A percentile compares a stretch with the other conserved stretches of the same genome.
Conservation (phyloP, 64 coral and sea anemone species). For the Trachythela sp. region DNA sequence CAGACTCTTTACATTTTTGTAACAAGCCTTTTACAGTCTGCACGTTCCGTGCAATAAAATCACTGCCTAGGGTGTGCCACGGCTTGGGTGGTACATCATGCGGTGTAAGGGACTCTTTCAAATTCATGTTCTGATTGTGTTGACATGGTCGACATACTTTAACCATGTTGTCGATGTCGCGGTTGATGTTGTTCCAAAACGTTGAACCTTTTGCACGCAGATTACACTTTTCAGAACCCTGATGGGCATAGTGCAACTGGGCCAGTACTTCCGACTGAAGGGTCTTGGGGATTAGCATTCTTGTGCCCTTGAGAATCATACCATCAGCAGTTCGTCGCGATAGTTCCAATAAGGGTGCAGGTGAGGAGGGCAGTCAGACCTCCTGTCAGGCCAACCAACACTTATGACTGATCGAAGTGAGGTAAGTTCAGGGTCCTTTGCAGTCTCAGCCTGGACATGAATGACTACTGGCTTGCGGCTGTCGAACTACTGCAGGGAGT, state of each 20-base stretch:
- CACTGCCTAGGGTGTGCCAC: constrained; percentile 28
- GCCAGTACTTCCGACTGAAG: background rate
- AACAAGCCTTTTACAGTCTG: constrained; percentile 49
- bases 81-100: background rate
- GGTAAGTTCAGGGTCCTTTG: background rate
- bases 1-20: constrained; percentile 69
- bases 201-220: background rate
- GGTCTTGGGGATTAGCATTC: background rate
- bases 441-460: background rate
- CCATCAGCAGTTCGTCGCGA: background rate
- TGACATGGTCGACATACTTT: background rate
- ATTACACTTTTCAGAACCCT: background rate
- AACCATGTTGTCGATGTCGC: background rate
- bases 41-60: constrained; percentile 50
- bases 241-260: background rate
- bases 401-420: background rate
- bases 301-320: background rate
- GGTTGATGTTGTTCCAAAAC: background rate
- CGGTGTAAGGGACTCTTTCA: background rate
- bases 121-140: background rate
- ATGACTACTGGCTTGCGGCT: background rate
- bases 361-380: background rate
- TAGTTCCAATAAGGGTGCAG: background rate
- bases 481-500: background rate
- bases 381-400: background rate